Conservation (phyloP, 2,888 invertebrate genomes). For the Cantharis lateralis region DNA sequence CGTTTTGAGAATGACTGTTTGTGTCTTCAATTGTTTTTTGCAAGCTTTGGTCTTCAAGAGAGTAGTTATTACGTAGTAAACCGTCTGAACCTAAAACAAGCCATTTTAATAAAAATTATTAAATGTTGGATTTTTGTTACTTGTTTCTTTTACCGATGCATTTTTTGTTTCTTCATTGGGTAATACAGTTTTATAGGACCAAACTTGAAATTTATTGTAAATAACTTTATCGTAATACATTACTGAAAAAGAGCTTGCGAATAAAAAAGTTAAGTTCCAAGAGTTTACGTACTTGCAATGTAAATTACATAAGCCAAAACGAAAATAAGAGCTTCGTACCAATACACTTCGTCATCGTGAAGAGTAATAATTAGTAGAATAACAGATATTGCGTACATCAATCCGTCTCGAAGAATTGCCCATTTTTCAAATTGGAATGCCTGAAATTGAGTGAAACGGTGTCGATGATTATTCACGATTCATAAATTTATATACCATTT, state of each 20-base stretch:
- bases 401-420: slow-evolving; percentile 71
- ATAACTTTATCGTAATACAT: slow-evolving; percentile 18
- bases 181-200: not conserved
- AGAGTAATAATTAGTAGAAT: slow-evolving; percentile 67
- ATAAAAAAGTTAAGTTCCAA: not conserved
- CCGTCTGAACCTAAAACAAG: not conserved
- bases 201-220: slow-evolving; percentile 1
- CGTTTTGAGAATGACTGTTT: not conserved
- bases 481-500: slow-evolving; percentile 50
- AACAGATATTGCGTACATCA: slow-evolving; percentile 71
- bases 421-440: slow-evolving; percentile 70
- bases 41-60: not conserved
- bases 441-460: slow-evolving; percentile 48
- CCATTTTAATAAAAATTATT: not conserved
- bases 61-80: not conserved
- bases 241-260: slow-evolving; percentile 1
- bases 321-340: slow-evolving; percentile 74
- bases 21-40: not conserved
- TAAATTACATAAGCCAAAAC: slow-evolving; percentile 72
- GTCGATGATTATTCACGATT: not conserved
- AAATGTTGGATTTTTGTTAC: not conserved
- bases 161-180: not conserved
- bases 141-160: not conserved
- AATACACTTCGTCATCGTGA: slow-evolving; percentile 69
- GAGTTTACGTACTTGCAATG: slow-evolving; percentile 60